These are phyloP conservation scores for Creontiades dilutus DNA, from an alignment of 2,888 invertebrate genomes.

Conservation along the genomic window DNA sequence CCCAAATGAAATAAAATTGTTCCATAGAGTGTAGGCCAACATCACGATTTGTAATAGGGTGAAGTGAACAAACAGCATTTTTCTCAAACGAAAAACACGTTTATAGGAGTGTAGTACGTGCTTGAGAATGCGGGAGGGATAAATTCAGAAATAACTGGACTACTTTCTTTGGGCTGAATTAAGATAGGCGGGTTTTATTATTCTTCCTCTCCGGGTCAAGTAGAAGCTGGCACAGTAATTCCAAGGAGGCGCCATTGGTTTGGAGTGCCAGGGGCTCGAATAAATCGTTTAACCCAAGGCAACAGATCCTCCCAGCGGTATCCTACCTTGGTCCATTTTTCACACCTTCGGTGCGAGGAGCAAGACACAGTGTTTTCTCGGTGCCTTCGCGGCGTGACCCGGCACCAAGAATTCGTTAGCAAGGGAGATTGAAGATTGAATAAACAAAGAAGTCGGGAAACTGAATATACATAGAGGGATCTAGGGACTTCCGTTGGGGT, in stretches of 20 bases:
- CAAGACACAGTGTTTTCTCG: neutral
- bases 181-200: too few species aligned
- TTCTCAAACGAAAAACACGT: too few species aligned
- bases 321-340: neutral
- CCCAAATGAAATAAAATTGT: too few species aligned
- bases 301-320: neutral
- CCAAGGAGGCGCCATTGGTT: neutral
- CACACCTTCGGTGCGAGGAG: neutral
- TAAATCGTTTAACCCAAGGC: neutral
- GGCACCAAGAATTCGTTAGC: neutral
- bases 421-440: constrained; percentile 33
- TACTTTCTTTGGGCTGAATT: too few species aligned
- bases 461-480: neutral
- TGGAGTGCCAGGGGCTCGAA: neutral
- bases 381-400: constrained; percentile 6
- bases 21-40: too few species aligned
- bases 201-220: neutral
- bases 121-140: too few species aligned
- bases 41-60: too few species aligned
- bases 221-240: neutral
- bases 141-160: too few species aligned
- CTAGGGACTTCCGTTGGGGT: neutral
- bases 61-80: too few species aligned
- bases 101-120: too few species aligned
- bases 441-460: constrained; percentile 7